These are phyloP conservation scores for Chrysocyon brachyurus DNA, from an alignment of 2,797 vertebrate species.

Conservation along the genomic window DNA sequence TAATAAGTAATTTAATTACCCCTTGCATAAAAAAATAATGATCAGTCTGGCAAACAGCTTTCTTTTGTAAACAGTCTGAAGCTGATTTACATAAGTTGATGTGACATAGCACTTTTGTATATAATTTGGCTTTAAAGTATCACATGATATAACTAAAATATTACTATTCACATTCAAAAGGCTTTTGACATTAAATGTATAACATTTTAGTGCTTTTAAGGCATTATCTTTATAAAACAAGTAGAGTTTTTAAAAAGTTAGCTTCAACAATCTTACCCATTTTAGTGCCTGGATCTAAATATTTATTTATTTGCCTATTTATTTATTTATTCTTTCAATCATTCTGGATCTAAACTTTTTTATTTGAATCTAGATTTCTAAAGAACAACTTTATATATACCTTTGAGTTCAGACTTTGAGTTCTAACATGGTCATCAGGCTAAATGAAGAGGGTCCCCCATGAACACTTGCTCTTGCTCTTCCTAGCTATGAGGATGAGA, in stretches of 20 bases:
- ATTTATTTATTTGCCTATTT: background rate
- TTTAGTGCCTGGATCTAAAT: background rate
- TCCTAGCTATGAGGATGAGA: background rate
- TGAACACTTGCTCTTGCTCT: background rate
- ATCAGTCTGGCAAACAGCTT: background rate
- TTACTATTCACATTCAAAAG: background rate
- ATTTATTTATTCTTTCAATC: no score
- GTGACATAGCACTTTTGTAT: background rate
- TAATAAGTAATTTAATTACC: background rate
- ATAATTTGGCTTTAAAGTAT: background rate
- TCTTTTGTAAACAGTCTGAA: conserved; percentile 4
- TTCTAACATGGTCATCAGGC: background rate
- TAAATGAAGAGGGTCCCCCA: background rate
- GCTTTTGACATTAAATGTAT: background rate
- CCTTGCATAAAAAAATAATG: conserved; percentile 48
- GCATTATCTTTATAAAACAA: background rate
- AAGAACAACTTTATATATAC: background rate
- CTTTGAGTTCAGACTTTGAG: background rate
- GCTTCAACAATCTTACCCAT: background rate
- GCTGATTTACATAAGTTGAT: background rate
- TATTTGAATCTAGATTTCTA: background rate
- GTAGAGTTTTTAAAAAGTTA: background rate
- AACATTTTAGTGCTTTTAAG: background rate
- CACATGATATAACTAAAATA: background rate
- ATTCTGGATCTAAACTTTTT: no score